A percentile compares a stretch with the other conserved stretches of the same genome.
Evolutionary conservation across 2,888 invertebrate species (phyloP).

Genomic region (Rhamnusium bicolor): DNA sequence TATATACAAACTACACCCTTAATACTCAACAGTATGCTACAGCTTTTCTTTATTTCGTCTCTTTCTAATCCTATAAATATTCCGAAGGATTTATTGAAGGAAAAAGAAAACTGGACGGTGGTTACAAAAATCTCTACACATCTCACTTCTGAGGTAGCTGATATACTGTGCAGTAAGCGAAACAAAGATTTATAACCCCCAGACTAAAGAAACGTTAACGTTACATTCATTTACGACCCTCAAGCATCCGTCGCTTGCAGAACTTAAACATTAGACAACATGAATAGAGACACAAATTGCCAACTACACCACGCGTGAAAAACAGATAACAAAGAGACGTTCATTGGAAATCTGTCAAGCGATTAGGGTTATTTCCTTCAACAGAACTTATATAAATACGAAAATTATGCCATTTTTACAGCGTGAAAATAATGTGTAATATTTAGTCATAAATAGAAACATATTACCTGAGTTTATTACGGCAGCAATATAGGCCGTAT

Average conservation of each 20-base stretch:
- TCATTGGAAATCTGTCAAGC: slow-evolving; percentile 1
- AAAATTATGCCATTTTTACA: too few relatives aligned
- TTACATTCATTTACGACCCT: slow-evolving; percentile 25
- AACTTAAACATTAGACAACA: slow-evolving; percentile 23
- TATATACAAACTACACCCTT: too few relatives aligned
- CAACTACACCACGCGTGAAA: slow-evolving; percentile 17
- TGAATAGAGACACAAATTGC: slow-evolving; percentile 27
- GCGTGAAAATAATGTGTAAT: too few relatives aligned
- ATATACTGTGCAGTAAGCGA: background rate
- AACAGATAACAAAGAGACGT: slow-evolving; percentile 15
- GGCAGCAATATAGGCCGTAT: too few relatives aligned
- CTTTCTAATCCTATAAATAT: background rate
- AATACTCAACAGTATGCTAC: too few relatives aligned
- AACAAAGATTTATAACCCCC: slow-evolving; percentile 13
- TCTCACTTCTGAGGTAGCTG: background rate
- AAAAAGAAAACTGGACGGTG: background rate
- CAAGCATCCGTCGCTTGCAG: background rate
- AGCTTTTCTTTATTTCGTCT: background rate
- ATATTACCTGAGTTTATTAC: too few relatives aligned
- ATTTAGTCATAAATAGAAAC: too few relatives aligned
- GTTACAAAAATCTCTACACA: background rate
- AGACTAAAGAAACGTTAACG: slow-evolving; percentile 12
- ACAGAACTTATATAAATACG: too few relatives aligned
- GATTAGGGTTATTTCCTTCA: too few relatives aligned
- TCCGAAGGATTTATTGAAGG: background rate